phyloP scores from a whole-genome alignment of 2,113 vertebrate genomes.

The Brachypteracias leptosomus region DNA sequence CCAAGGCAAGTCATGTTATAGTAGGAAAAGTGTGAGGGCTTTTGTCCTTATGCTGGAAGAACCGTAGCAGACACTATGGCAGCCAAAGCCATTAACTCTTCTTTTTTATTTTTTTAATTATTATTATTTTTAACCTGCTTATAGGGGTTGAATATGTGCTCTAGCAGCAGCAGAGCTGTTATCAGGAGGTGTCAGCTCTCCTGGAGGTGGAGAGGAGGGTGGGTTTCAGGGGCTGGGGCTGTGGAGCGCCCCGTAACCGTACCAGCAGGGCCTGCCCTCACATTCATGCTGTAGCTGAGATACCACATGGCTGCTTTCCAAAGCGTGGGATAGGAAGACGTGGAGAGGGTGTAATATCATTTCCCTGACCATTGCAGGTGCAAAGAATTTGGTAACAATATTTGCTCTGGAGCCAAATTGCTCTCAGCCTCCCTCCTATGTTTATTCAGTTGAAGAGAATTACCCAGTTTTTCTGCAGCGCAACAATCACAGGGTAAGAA shows the following conservation, averaged over 20 bases:
- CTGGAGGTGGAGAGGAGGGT: accelerated
- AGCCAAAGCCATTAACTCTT: neutral
- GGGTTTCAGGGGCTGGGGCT: accelerated
- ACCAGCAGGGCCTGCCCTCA: neutral
- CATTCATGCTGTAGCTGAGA: neutral
- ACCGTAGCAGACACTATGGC: neutral
- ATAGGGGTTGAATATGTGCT: neutral
- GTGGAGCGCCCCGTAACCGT: accelerated
- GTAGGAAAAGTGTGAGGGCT: neutral
- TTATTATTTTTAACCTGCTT: neutral
- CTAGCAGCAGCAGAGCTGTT: neutral
- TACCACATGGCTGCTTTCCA: neutral
- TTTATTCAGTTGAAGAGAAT: slow-evolving; percentile 53
- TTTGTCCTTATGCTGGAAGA: neutral
- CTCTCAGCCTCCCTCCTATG: slow-evolving; percentile 8
- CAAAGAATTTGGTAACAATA: slow-evolving; percentile 1
- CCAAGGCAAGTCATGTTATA: neutral
- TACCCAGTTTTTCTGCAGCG: neutral
- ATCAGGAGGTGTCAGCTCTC: neutral
- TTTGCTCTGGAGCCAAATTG: slow-evolving; percentile 51
- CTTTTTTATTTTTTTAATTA: too few relatives aligned
- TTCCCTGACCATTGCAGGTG: slow-evolving; percentile 13
- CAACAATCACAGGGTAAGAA: slow-evolving; percentile 3
- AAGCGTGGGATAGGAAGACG: neutral
- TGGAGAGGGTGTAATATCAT: neutral